Evolutionary conservation across 1,140 invertebrate species (phyloP), one percentile per base, ranked within the genome.

Genomic region (Steinernema feltiae): DNA sequence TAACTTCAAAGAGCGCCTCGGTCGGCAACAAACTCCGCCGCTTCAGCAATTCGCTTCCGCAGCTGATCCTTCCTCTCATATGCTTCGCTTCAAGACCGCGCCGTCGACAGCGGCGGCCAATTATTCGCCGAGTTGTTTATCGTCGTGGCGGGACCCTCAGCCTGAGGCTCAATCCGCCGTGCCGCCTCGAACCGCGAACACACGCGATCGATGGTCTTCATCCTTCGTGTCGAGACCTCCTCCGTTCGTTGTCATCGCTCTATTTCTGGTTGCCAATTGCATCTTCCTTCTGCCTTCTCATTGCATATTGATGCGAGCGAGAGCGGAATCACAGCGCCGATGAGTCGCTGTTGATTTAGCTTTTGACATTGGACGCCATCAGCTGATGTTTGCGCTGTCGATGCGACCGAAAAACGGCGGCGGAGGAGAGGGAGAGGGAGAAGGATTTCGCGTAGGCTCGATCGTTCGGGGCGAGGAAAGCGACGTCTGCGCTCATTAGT

Each of bases 321-420:
- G 18, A 63, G 12, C 53, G 53, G 53, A 63, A 41, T 41, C 35
- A 41, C 7, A n/a, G n/a, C n/a, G n/a, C n/a, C n/a, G n/a, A n/a
- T n/a, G n/a, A n/a, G n/a, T n/a, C 18, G 7, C 35, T 41, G 53
- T 63, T 15, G 53, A 21, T 63, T 63, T 63, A 63, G 53, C 53
- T 27, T 15, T 63, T 63, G 53, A 63, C 53, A 63, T 21, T 17
- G 7, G 53, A 63, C 53, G 53, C 53, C 53, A 63, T 63, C 53
- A 63, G 53, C 53, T 63, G 53, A 63, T 63, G 53, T 63, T 63
- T 63, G 53, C n/a, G n/a, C 53, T 27, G 53, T 63, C 53, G 15
- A 27, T 27, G 24, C 15, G 3, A 63, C 53, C 15, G 53, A 63
- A 63, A 63, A 63, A 63, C 53, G 53, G 53, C 53, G 24, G 53